Conservation (phyloP, 2,113 vertebrate species). For the Entelurus aequoreus region DNA sequence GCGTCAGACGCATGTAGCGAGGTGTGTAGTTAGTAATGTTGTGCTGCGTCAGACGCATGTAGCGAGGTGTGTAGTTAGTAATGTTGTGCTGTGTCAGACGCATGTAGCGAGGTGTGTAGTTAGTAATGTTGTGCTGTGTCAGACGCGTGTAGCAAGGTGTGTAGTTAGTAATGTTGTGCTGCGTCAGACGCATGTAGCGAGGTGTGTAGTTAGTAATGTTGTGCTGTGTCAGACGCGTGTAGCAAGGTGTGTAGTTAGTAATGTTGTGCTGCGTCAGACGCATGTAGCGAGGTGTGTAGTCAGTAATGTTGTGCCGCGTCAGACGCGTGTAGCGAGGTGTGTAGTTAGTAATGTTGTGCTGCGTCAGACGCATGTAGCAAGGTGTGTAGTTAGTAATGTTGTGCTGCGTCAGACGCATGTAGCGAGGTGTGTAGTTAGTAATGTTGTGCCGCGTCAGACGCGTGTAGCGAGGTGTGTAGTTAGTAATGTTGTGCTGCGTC, state of each 20-base stretch:
- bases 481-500: slow-evolving; percentile 1
- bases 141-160: background rate
- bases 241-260: background rate
- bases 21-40: background rate
- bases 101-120: background rate
- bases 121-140: background rate
- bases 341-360: slow-evolving; percentile 2
- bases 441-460: slow-evolving; percentile 1
- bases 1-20: no score
- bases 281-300: background rate
- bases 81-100: background rate
- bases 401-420: slow-evolving; percentile 1
- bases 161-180: slow-evolving; percentile 2
- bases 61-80: background rate
- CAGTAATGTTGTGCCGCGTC: slow-evolving; percentile 1
- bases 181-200: no score
- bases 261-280: slow-evolving; percentile 1
- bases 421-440: background rate
- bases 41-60: slow-evolving; percentile 1
- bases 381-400: background rate
- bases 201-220: background rate
- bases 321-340: background rate
- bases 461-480: background rate
- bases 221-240: background rate
- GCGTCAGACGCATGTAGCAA: no score